phyloP scores from a whole-genome alignment of 2,113 vertebrate species.

The Lontra canadensis region DNA sequence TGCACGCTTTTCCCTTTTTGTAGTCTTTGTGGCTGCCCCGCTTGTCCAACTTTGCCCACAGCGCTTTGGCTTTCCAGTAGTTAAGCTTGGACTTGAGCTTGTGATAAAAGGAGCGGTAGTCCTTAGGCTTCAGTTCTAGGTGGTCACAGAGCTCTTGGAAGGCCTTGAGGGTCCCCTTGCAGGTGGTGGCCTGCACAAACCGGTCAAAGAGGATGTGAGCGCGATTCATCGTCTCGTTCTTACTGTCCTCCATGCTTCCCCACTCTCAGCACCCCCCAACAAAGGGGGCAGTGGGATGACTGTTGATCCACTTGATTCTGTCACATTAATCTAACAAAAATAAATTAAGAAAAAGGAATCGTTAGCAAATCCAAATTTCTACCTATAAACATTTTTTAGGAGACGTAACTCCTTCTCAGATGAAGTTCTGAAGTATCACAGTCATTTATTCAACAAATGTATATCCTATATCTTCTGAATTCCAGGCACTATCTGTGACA shows the following conservation, averaged over 20 bases:
- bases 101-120: conserved; percentile 96
- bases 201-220: conserved; percentile 95
- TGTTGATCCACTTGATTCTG: conserved; percentile 69
- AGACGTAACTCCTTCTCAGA: not conserved
- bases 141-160: conserved; percentile 98
- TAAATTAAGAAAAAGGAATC: conserved; percentile 33
- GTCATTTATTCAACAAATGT: not conserved
- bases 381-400: not conserved
- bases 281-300: not conserved
- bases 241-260: conserved; percentile 85
- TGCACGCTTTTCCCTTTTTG: conserved; percentile 96
- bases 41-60: conserved; percentile 98
- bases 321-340: conserved; percentile 78
- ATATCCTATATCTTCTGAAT: not conserved
- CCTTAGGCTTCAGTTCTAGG: conserved; percentile 93
- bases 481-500: not conserved
- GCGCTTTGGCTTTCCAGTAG: conserved; percentile 99
- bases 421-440: not conserved
- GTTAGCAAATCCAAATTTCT: not conserved
- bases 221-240: conserved; percentile 86
- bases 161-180: conserved; percentile 95
- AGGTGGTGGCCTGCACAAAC: conserved; percentile 97
- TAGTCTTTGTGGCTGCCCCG: conserved; percentile 96
- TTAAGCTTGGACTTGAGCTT: conserved; percentile 98
- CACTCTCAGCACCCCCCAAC: conserved; percentile 49